Conservation (phyloP, 1,140 invertebrate species). For the Drosophila sp. region DNA sequence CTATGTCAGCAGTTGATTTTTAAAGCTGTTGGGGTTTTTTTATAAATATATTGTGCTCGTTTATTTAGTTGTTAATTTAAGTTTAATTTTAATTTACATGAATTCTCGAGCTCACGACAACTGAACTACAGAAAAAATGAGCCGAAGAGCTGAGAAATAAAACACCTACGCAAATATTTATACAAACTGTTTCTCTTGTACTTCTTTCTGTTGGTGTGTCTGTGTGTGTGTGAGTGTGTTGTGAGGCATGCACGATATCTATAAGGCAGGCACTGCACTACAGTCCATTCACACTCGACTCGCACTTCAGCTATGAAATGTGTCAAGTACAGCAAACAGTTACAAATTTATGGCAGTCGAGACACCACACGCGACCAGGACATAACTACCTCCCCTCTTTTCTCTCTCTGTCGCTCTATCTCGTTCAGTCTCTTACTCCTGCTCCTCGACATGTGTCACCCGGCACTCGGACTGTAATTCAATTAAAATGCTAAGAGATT, state of each 20-base stretch:
- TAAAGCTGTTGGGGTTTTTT: conserved; percentile 7
- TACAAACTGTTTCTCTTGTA: conserved; percentile 43
- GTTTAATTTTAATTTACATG: conserved; percentile 73
- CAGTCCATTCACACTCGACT: conserved; percentile 21
- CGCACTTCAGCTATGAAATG: conserved; percentile 63
- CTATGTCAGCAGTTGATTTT: not conserved
- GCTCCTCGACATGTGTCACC: not conserved
- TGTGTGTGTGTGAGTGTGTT: not conserved
- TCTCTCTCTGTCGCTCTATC: not conserved
- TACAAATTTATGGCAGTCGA: conserved; percentile 75
- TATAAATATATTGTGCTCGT: conserved; percentile 35
- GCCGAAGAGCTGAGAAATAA: conserved; percentile 20
- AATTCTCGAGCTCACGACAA: conserved; percentile 41
- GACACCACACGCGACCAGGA: conserved; percentile 67
- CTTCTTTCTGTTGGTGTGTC: not conserved
- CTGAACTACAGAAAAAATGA: no score
- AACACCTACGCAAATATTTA: conserved; percentile 78
- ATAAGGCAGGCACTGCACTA: conserved; percentile 9
- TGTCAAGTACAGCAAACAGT: conserved; percentile 82
- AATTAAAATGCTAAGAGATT: conserved; percentile 75
- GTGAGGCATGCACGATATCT: not conserved
- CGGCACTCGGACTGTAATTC: conserved; percentile 59
- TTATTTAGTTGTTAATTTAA: conserved; percentile 69
- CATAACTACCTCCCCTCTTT: conserved; percentile 7
- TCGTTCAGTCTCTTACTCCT: not conserved